A percentile compares a stretch with the other conserved stretches of the same genome.
phyloP scores from a whole-genome alignment of 2,113 vertebrate species.

The Xenopus laevis region DNA sequence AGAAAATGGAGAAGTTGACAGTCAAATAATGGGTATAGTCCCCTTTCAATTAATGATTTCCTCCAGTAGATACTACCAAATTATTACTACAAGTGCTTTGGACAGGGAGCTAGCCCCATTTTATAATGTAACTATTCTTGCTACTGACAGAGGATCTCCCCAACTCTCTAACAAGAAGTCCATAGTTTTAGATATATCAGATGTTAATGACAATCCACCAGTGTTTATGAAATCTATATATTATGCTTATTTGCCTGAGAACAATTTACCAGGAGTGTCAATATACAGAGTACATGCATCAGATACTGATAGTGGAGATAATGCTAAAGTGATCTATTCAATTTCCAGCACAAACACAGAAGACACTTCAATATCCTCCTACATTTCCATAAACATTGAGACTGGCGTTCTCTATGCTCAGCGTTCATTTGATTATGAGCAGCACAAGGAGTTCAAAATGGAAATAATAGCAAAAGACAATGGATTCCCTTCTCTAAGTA shows the following conservation, averaged over 20 bases:
- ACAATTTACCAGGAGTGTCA: conserved; percentile 56
- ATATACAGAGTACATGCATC: conserved; percentile 60
- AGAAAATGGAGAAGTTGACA: conserved; percentile 55
- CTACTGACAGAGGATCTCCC: conserved; percentile 64
- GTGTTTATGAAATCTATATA: conserved; percentile 50
- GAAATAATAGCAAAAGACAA: conserved; percentile 32
- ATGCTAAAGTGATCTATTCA: conserved; percentile 64
- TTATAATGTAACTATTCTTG: conserved; percentile 53
- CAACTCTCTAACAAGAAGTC: conserved; percentile 62
- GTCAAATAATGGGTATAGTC: conserved; percentile 28
- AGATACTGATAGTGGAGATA: conserved; percentile 64
- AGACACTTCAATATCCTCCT: too few species aligned
- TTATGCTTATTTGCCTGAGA: conserved; percentile 59
- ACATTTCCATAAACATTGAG: conserved; percentile 47
- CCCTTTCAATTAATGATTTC: conserved; percentile 51
- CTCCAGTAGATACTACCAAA: conserved; percentile 65
- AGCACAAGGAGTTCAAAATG: conserved; percentile 43
- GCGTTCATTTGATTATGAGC: conserved; percentile 52
- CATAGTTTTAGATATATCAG: conserved; percentile 58
- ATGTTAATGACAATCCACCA: conserved; percentile 61
- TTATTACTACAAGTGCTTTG: conserved; percentile 56
- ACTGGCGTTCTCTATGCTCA: too few species aligned
- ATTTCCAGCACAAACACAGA: conserved; percentile 47
- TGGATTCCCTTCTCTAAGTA: conserved; percentile 48
- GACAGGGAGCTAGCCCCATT: conserved; percentile 58